Evolutionary conservation across 2,797 vertebrate species (phyloP).

Genomic region (Okamejei kenojei): DNA sequence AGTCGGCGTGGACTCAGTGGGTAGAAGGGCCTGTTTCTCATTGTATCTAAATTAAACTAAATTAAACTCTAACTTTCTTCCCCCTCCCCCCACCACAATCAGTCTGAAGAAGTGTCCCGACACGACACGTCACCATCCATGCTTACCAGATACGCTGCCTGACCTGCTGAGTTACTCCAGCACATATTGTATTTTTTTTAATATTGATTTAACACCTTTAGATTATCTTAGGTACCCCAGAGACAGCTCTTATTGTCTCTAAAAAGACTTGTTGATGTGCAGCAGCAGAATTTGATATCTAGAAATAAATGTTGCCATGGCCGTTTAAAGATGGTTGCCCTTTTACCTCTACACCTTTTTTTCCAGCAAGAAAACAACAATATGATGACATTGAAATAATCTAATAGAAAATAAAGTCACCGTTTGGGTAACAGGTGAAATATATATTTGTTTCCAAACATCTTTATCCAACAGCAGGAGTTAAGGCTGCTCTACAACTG

Average conservation of each 20-base stretch:
- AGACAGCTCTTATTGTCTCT: neutral
- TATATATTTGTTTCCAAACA: neutral
- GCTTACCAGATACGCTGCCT: no score
- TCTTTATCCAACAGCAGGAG: neutral
- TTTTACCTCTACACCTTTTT: neutral
- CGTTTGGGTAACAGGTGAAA: neutral
- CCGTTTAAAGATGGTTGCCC: neutral
- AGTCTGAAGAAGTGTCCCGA: no score
- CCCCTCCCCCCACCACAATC: no score
- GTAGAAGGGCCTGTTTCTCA: no score
- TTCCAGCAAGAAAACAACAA: neutral
- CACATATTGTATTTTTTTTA: no score
- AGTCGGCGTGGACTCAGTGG: no score
- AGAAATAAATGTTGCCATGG: neutral
- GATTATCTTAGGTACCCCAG: neutral
- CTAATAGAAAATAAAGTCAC: neutral
- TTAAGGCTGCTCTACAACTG: neutral
- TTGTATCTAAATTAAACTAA: no score
- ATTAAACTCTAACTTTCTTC: no score
- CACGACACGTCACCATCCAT: no score
- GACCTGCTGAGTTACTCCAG: no score
- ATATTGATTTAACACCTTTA: conserved; percentile 15
- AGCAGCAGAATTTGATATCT: neutral
- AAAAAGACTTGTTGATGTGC: neutral
- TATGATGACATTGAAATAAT: neutral